phyloP scores from a whole-genome alignment of 2,797 vertebrate genomes.

The Sarcoramphus papa region DNA sequence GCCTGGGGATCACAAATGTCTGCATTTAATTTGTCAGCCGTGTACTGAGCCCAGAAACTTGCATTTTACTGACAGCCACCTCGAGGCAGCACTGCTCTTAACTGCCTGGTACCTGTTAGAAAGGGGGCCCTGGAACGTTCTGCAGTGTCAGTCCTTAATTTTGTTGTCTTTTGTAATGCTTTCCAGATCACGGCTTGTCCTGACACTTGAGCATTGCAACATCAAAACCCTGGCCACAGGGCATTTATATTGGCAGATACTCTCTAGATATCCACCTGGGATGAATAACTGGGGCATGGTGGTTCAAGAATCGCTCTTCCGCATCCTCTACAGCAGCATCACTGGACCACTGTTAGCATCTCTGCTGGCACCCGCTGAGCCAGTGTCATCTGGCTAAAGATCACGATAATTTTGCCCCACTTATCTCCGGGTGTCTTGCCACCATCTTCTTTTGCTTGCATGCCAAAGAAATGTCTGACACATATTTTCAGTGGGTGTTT shows the following conservation, averaged over 20 bases:
- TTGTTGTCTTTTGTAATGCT: not conserved
- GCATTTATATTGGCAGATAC: not conserved
- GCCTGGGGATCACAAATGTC: no score
- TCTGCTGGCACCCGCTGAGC: no score
- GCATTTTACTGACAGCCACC: not conserved
- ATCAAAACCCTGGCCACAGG: not conserved
- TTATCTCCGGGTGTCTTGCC: not conserved
- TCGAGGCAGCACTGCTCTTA: not conserved
- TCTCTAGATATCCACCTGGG: not conserved
- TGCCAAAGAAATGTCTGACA: not conserved
- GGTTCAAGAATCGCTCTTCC: not conserved
- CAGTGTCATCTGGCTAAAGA: not conserved
- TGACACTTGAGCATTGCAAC: not conserved
- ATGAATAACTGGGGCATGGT: rapidly evolving
- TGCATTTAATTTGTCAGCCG: not conserved
- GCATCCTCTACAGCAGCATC: rapidly evolving
- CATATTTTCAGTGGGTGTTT: not conserved
- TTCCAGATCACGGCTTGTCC: not conserved
- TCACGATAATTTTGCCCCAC: rapidly evolving
- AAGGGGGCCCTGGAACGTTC: rapidly evolving
- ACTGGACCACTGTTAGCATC: rapidly evolving
- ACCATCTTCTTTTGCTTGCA: no score
- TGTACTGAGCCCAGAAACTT: not conserved
- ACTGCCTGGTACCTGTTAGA: not conserved
- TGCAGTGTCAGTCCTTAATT: not conserved